Percentiles rank a stretch among this genome's conserved stretches.
These are phyloP conservation scores for Hemichromis elongatus DNA, from an alignment of 2,113 vertebrate species.

Conservation along the genomic window DNA sequence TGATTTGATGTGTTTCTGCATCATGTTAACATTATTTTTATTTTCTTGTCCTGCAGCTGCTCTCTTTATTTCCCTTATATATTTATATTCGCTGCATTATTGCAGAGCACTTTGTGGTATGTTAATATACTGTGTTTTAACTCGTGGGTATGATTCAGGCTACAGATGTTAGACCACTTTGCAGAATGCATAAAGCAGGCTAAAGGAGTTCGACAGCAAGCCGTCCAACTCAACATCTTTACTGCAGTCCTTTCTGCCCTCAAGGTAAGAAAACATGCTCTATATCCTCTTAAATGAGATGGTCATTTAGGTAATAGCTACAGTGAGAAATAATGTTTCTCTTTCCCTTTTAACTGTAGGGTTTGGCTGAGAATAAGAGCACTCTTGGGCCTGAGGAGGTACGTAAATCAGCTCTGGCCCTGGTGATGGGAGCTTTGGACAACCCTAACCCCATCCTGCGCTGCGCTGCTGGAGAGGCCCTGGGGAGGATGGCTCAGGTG, in stretches of 20 bases:
- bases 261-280: conserved; percentile 77
- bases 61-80: not conserved
- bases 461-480: conserved; percentile 94
- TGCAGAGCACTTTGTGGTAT: not conserved
- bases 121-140: not conserved
- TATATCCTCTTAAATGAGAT: not conserved
- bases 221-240: conserved; percentile 98
- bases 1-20: not conserved
- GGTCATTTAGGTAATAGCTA: not conserved
- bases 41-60: not conserved
- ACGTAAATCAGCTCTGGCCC: conserved; percentile 89
- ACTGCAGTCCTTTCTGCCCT: conserved; percentile 97
- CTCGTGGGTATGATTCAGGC: conserved; percentile 62
- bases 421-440: conserved; percentile 98
- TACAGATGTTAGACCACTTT: conserved; percentile 99
- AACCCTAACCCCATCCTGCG: conserved; percentile 96
- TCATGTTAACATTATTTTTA: not conserved
- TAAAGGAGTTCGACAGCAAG: conserved; percentile 96
- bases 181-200: conserved; percentile 98
- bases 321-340: not conserved
- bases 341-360: conserved; percentile 67
- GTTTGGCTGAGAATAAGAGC: conserved; percentile 98
- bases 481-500: conserved; percentile 98
- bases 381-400: conserved; percentile 96
- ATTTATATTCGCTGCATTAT: not conserved